Percentiles rank a stretch among this genome's conserved stretches.
Conservation (phyloP, 2,797 vertebrate species). For the Helostoma temminkii region DNA sequence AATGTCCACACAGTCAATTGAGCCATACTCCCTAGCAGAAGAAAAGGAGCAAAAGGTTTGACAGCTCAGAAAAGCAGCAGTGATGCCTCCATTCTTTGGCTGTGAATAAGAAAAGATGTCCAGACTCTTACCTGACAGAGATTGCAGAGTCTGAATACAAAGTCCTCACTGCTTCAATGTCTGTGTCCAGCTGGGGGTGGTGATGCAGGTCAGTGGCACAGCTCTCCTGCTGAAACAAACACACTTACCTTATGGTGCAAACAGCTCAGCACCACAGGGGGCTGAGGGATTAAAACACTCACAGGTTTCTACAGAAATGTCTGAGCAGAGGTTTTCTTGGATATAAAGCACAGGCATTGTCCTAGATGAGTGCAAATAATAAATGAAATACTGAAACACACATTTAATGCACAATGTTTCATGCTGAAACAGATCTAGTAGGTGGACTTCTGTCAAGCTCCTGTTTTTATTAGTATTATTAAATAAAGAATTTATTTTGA, state of each 20-base stretch:
- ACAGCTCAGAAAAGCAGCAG: not conserved
- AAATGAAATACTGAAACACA: not conserved
- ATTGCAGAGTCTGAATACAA: constrained; percentile 92
- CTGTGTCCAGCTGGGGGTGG: constrained; percentile 92
- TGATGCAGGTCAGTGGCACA: constrained; percentile 88
- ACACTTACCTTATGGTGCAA: constrained; percentile 44
- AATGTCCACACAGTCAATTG: constrained; percentile 93
- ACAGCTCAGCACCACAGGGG: constrained; percentile 43
- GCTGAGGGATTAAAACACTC: constrained; percentile 30
- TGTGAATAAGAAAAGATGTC: not conserved
- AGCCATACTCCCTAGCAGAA: constrained; percentile 87
- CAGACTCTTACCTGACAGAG: constrained; percentile 86
- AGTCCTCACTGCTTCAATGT: constrained; percentile 92
- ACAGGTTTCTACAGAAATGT: constrained; percentile 4
- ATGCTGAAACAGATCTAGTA: too few species aligned
- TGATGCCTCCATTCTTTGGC: not conserved
- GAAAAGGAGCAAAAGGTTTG: not conserved
- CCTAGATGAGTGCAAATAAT: not conserved
- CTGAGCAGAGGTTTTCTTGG: not conserved
- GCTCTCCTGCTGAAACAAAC: constrained; percentile 84
- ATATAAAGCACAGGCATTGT: not conserved
- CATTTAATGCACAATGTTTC: too few species aligned
- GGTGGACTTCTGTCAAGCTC: too few species aligned
- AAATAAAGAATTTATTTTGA: too few species aligned
- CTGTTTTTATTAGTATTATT: too few species aligned